Conservation (phyloP, 1,140 invertebrate genomes). For the Brachionus paranguensis region DNA sequence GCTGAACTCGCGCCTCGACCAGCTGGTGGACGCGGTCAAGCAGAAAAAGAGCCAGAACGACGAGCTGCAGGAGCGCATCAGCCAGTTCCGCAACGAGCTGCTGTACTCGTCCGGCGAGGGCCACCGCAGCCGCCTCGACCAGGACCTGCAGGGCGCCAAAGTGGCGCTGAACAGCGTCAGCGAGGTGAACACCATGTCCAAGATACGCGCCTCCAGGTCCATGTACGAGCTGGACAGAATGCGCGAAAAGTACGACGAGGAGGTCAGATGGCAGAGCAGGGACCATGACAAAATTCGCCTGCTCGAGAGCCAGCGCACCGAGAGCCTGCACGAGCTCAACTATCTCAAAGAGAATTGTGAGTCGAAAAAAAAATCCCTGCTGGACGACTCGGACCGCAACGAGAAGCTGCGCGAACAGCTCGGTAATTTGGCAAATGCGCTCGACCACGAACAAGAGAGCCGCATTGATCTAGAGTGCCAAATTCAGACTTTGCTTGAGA, state of each 20-base stretch:
- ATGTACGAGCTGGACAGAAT: slow-evolving; percentile 31
- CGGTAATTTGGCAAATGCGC: neutral
- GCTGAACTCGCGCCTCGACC: slow-evolving; percentile 20
- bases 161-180: neutral
- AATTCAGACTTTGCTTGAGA: slow-evolving; percentile 27
- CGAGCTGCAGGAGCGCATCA: neutral
- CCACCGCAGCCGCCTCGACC: neutral
- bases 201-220: slow-evolving; percentile 2
- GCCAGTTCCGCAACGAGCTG: slow-evolving; percentile 15
- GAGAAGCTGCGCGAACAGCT: slow-evolving; percentile 1
- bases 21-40: slow-evolving; percentile 18
- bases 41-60: slow-evolving; percentile 27
- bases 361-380: neutral
- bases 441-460: slow-evolving; percentile 6
- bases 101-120: neutral
- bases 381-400: neutral
- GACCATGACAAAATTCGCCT: slow-evolving; percentile 28
- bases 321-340: slow-evolving; percentile 31
- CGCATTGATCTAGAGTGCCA: slow-evolving; percentile 23
- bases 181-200: slow-evolving; percentile 25
- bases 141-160: neutral
- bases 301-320: slow-evolving; percentile 4
- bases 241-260: slow-evolving; percentile 4
- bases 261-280: neutral
- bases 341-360: slow-evolving; percentile 32